phyloP scores from a whole-genome alignment of 2,888 invertebrate genomes.

The Tenthredo amoena region DNA sequence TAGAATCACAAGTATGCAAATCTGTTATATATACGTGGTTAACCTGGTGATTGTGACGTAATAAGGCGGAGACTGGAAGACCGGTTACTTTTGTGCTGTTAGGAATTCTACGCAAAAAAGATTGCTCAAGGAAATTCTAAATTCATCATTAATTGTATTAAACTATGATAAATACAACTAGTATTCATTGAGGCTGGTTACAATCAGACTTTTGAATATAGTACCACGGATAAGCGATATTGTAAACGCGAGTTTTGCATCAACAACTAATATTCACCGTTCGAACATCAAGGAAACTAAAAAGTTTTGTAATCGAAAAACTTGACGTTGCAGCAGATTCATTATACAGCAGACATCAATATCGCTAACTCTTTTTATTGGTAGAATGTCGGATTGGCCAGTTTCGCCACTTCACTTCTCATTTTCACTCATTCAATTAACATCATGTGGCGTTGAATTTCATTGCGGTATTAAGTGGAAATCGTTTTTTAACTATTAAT shows the following conservation, averaged over 20 bases:
- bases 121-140: slow-evolving; percentile 30
- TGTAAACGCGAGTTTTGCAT: neutral
- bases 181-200: neutral
- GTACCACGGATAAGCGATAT: neutral
- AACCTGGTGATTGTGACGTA: slow-evolving; percentile 33
- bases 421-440: neutral
- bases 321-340: neutral
- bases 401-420: neutral
- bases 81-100: neutral
- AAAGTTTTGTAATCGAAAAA: neutral
- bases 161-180: neutral
- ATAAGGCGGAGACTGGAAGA: neutral
- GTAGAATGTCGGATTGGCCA: neutral
- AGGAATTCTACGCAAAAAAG: neutral
- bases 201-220: neutral
- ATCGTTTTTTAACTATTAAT: neutral
- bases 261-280: neutral
- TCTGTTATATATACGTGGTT: slow-evolving; percentile 13
- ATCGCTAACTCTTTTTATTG: neutral
- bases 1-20: slow-evolving; percentile 11
- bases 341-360: neutral
- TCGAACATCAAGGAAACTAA: neutral
- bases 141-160: neutral
- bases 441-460: slow-evolving; percentile 10
- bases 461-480: neutral